A percentile compares a stretch with the other conserved stretches of the same genome.
Evolutionary conservation across 1,140 invertebrate species (phyloP).

Genomic region (Mesaphorura yosii): DNA sequence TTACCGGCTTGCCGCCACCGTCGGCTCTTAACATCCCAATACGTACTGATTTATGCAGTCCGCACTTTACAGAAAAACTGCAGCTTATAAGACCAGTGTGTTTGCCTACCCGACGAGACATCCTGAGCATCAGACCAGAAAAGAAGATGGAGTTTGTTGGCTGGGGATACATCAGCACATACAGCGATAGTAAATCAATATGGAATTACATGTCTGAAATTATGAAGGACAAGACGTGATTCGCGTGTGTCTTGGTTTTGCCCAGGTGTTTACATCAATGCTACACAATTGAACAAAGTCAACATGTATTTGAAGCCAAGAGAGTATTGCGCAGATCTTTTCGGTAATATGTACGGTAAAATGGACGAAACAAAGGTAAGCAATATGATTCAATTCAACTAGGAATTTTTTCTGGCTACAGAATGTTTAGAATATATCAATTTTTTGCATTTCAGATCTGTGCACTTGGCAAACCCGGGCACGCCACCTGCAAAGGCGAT

Average conservation of each 20-base stretch:
- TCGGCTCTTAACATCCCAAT: no score
- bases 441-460: background rate
- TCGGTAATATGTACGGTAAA: background rate
- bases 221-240: background rate
- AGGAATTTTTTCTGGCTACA: no score
- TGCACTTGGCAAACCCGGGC: background rate
- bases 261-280: no score
- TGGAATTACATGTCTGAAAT: background rate
- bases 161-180: background rate
- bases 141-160: background rate
- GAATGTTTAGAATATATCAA: background rate
- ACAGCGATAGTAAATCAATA: background rate
- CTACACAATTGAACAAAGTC: background rate
- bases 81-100: background rate
- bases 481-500: background rate
- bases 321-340: background rate
- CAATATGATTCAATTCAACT: background rate
- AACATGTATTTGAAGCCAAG: background rate
- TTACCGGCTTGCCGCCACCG: no score
- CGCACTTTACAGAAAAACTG: no score
- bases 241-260: no score
- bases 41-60: no score
- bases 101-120: background rate
- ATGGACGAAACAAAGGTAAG: background rate
- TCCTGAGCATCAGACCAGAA: background rate